phyloP scores from a whole-genome alignment of 64 coral and sea anemone genomes.

The Montipora foliosa region DNA sequence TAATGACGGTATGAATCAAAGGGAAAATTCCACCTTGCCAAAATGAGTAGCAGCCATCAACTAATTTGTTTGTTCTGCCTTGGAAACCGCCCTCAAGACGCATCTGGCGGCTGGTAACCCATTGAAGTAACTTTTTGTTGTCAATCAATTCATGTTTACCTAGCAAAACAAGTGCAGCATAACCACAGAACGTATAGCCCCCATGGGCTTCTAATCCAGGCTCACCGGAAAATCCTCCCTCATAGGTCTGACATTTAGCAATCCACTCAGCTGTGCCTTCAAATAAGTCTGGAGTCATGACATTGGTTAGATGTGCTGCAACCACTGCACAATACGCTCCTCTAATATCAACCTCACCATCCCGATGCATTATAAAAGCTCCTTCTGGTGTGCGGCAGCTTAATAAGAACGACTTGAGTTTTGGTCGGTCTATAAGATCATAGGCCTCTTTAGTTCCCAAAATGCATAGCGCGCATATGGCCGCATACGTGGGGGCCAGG shows the following conservation, averaged over 20 bases:
- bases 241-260: slow-evolving; percentile 93
- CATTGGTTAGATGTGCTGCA: slow-evolving; percentile 82
- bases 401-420: slow-evolving; percentile 81
- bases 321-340: slow-evolving; percentile 97
- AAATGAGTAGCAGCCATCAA: slow-evolving; percentile 99
- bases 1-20: slow-evolving; percentile 88
- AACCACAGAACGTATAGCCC: slow-evolving; percentile 99
- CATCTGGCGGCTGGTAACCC: slow-evolving; percentile 92
- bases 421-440: slow-evolving; percentile 82
- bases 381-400: slow-evolving; percentile 84
- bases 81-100: slow-evolving; percentile 96
- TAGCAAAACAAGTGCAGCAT: slow-evolving; percentile 86
- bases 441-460: slow-evolving; percentile 86
- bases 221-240: slow-evolving; percentile 98
- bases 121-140: slow-evolving; percentile 74
- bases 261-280: slow-evolving; percentile 96
- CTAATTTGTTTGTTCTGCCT: slow-evolving; percentile 97
- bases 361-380: slow-evolving; percentile 92
- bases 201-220: slow-evolving; percentile 98
- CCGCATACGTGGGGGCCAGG: slow-evolving; percentile 95
- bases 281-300: slow-evolving; percentile 82
- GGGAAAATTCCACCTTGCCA: slow-evolving; percentile 99
- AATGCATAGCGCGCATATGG: slow-evolving; percentile 90
- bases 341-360: slow-evolving; percentile 98
- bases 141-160: slow-evolving; percentile 80